A percentile compares a stretch with the other conserved stretches of the same genome.
Evolutionary conservation across 2,113 vertebrate genomes (phyloP).

Genomic region (Cyprinodon brontotheroides): DNA sequence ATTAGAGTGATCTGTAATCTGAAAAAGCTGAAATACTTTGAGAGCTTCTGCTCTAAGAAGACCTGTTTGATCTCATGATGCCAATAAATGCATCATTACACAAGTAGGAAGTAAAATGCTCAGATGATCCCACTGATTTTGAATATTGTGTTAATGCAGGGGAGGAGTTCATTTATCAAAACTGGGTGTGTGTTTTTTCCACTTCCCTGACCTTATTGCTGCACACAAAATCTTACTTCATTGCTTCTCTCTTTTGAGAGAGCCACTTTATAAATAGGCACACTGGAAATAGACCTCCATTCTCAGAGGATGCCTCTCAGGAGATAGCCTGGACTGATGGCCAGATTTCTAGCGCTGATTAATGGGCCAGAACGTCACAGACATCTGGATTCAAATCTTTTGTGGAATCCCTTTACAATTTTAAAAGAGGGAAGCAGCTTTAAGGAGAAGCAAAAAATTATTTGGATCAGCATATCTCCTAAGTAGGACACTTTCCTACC

Average conservation of each 20-base stretch:
- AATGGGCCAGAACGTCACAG: constrained; percentile 61
- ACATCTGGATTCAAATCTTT: constrained; percentile 44
- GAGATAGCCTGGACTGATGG: constrained; percentile 68
- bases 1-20: background rate
- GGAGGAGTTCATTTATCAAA: background rate
- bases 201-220: constrained; percentile 69
- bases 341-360: constrained; percentile 65
- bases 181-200: constrained; percentile 26
- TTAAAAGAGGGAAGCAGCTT: background rate
- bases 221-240: constrained; percentile 62
- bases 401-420: constrained; percentile 63
- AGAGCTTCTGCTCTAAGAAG: background rate
- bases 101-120: background rate
- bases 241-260: constrained; percentile 65
- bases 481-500: constrained; percentile 11
- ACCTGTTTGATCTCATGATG: background rate
- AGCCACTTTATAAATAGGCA: constrained; percentile 75
- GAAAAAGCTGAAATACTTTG: background rate
- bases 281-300: constrained; percentile 75
- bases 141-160: constrained; percentile 1
- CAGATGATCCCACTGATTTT: constrained; percentile 4
- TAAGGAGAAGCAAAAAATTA: constrained; percentile 5
- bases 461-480: background rate
- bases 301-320: constrained; percentile 73
- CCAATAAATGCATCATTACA: background rate